Percentiles rank a stretch among this genome's conserved stretches.
Evolutionary conservation across 2,888 invertebrate genomes (phyloP).

Genomic region (Drosophila fungiperda): DNA sequence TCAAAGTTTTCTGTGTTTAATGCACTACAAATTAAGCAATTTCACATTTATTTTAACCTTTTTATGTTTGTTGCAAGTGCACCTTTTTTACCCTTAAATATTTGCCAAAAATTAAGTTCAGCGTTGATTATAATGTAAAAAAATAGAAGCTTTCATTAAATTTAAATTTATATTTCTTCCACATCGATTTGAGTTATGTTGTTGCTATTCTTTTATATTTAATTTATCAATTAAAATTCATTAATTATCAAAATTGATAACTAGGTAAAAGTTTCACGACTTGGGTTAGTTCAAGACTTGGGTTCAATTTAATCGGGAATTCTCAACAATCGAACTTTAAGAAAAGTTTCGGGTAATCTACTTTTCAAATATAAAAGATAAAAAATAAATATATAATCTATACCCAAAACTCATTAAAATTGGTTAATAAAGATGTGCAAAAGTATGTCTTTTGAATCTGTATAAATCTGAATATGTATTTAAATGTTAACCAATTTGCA

Average conservation of each 20-base stretch:
- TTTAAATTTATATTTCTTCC: too few relatives aligned
- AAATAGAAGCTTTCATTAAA: too few relatives aligned
- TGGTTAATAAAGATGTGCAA: neutral
- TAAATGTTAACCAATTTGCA: neutral
- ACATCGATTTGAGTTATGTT: too few relatives aligned
- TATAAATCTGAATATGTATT: neutral
- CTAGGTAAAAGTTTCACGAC: neutral
- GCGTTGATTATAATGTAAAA: too few relatives aligned
- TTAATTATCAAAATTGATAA: neutral
- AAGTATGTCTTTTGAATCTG: neutral
- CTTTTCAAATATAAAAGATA: neutral
- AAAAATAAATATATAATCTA: too few relatives aligned
- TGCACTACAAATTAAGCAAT: neutral
- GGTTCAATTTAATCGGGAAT: neutral
- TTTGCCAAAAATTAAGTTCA: neutral
- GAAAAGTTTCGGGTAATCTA: neutral
- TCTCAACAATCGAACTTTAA: neutral
- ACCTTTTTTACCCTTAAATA: neutral
- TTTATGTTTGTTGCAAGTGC: neutral
- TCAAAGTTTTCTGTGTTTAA: conserved; percentile 8
- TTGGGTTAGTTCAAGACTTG: neutral
- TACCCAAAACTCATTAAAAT: neutral
- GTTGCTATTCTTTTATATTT: neutral
- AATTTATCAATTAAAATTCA: neutral
- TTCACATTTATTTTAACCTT: neutral